phyloP scores from a whole-genome alignment of 1,140 invertebrate genomes.

The Mercenaria mercenaria region DNA sequence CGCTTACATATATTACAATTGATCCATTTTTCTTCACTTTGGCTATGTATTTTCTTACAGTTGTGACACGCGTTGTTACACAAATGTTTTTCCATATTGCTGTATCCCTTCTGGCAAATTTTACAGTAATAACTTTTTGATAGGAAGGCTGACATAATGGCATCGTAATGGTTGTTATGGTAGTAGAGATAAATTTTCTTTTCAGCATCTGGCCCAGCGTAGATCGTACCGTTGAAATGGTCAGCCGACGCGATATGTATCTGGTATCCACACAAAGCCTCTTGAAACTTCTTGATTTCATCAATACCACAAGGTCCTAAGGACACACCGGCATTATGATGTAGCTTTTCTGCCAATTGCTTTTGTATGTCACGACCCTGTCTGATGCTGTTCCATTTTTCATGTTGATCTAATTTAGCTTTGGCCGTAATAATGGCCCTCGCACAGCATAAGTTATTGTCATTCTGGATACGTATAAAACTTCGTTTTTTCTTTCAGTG shows the following conservation, averaged over 20 bases:
- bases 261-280: not conserved
- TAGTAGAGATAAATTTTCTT: conserved; percentile 43
- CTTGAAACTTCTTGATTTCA: not conserved
- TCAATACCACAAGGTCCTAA: not conserved
- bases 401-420: not conserved
- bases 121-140: not conserved
- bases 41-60: conserved; percentile 22
- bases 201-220: conserved; percentile 2
- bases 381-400: not conserved
- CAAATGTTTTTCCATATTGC: conserved; percentile 5
- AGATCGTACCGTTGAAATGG: conserved; percentile 29
- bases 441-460: conserved; percentile 39
- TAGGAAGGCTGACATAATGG: conserved; percentile 30
- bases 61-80: conserved; percentile 29
- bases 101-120: conserved; percentile 23
- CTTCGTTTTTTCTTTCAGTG: not conserved
- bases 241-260: conserved; percentile 12
- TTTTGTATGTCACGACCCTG: not conserved
- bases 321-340: not conserved
- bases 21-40: conserved; percentile 16
- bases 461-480: conserved; percentile 8
- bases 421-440: conserved; percentile 36
- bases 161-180: conserved; percentile 26
- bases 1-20: conserved; percentile 22
- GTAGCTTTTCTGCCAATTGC: not conserved